phyloP scores from a whole-genome alignment of 2,888 invertebrate genomes.

The Lasius fuliginosus region DNA sequence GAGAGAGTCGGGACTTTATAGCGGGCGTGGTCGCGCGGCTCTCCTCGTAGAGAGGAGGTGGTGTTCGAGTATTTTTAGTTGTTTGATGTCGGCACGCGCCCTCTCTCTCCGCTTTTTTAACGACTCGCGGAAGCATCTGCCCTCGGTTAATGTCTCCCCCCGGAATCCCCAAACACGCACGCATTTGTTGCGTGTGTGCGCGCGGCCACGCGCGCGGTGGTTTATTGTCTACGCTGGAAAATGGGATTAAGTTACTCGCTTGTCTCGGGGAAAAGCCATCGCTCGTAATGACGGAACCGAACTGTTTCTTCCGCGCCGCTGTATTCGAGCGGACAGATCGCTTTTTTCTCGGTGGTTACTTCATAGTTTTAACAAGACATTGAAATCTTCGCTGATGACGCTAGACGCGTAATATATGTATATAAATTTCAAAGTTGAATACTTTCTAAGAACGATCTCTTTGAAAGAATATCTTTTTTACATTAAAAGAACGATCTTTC shows the following conservation, averaged over 20 bases:
- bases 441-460: not conserved
- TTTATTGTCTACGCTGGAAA: slow-evolving; percentile 78
- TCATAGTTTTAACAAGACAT: not conserved
- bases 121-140: slow-evolving; percentile 76
- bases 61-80: slow-evolving; percentile 84
- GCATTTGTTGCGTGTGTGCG: slow-evolving; percentile 37
- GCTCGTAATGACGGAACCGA: slow-evolving; percentile 62
- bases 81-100: slow-evolving; percentile 75
- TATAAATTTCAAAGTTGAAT: not conserved
- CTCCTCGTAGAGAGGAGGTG: slow-evolving; percentile 73
- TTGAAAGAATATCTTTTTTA: not conserved
- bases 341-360: slow-evolving; percentile 20
- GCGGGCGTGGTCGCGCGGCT: slow-evolving; percentile 80
- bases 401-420: too few species aligned
- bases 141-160: slow-evolving; percentile 72
- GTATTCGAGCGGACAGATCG: not conserved
- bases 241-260: slow-evolving; percentile 78
- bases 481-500: not conserved
- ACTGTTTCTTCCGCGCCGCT: slow-evolving; percentile 35
- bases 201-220: slow-evolving; percentile 51
- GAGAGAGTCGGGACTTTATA: slow-evolving; percentile 77
- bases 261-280: slow-evolving; percentile 51
- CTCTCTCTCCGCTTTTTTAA: slow-evolving; percentile 74
- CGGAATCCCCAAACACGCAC: slow-evolving; percentile 43
- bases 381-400: not conserved